Conservation (phyloP, 2,113 vertebrate species). For the Scomber scombrus region DNA sequence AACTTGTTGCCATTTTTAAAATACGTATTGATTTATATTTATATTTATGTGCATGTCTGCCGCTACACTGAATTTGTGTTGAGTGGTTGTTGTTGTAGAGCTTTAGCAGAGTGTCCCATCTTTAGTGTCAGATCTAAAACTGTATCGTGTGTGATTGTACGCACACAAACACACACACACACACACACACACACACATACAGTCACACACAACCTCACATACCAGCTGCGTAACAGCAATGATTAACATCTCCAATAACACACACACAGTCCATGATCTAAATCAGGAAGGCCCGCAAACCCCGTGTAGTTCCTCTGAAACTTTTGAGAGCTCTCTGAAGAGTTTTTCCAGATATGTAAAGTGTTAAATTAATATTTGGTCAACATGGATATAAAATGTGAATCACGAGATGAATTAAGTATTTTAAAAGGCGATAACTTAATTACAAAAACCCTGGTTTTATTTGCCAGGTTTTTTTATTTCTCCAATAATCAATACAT, state of each 20-base stretch:
- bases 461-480: neutral
- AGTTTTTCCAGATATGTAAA: constrained; percentile 30
- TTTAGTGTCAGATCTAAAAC: constrained; percentile 66
- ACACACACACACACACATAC: neutral
- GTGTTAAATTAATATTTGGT: constrained; percentile 4
- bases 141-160: constrained; percentile 61
- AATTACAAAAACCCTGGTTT: neutral
- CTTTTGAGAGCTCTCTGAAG: neutral
- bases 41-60: constrained; percentile 6
- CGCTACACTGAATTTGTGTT: constrained; percentile 15
- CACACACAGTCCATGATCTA: constrained; percentile 29
- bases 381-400: neutral
- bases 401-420: neutral
- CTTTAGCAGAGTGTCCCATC: constrained; percentile 18
- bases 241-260: constrained; percentile 69
- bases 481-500: neutral
- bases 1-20: neutral
- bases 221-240: constrained; percentile 45
- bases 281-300: constrained; percentile 34
- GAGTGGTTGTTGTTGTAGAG: constrained; percentile 43
- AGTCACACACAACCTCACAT: constrained; percentile 11
- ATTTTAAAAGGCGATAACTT: neutral
- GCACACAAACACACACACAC: constrained; percentile 23
- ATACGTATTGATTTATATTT: neutral
- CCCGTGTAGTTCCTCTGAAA: neutral